Percentiles rank a stretch among this genome's conserved stretches.
These are phyloP conservation scores for Thymelicus sylvestris DNA, from an alignment of 2,888 invertebrate species.

Conservation along the genomic window DNA sequence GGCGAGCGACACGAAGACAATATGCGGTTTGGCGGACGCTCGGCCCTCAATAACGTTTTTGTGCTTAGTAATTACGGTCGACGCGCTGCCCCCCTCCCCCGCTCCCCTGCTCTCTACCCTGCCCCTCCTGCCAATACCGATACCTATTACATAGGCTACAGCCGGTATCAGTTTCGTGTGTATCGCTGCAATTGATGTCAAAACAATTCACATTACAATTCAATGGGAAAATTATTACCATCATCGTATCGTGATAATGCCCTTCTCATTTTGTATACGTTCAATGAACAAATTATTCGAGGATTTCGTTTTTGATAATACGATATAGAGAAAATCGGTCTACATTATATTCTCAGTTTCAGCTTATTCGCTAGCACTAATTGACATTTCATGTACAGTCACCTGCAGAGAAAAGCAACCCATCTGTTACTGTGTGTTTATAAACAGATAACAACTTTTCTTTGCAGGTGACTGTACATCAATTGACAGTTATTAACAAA, in stretches of 20 bases:
- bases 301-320: too few relatives aligned
- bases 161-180: conserved; percentile 2
- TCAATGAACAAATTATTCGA: neutral
- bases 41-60: conserved; percentile 30
- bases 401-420: too few relatives aligned
- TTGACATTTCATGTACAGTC: too few relatives aligned
- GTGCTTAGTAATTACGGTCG: conserved; percentile 24
- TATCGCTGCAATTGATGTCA: neutral
- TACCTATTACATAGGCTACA: neutral
- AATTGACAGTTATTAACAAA: neutral
- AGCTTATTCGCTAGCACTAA: too few relatives aligned
- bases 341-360: too few relatives aligned
- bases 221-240: neutral
- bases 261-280: neutral
- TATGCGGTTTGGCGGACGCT: conserved; percentile 34
- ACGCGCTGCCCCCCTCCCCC: neutral
- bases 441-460: too few relatives aligned
- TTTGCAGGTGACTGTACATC: too few relatives aligned
- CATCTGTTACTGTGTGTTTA: too few relatives aligned
- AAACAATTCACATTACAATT: neutral
- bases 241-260: neutral
- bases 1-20: conserved; percentile 42
- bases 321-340: too few relatives aligned
- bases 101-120: neutral
- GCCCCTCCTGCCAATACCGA: neutral